Conservation (phyloP, 2,113 vertebrate genomes). For the Tursiops truncatus region DNA sequence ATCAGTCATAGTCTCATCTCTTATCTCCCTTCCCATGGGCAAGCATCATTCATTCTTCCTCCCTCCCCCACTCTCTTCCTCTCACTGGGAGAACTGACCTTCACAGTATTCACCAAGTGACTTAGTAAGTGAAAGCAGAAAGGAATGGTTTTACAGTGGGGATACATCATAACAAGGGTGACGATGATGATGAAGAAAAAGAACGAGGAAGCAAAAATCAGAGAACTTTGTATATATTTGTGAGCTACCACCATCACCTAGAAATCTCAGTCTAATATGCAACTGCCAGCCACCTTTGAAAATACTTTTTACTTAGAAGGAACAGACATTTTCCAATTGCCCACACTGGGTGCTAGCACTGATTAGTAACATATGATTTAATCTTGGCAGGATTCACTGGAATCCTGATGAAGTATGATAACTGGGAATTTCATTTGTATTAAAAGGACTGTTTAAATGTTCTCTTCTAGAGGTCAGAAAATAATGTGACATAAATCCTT, state of each 20-base stretch:
- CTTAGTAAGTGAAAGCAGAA: not conserved
- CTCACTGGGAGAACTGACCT: not conserved
- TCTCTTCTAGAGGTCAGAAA: not conserved
- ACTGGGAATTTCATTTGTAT: constrained; percentile 2
- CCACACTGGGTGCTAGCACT: not conserved
- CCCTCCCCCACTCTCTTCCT: not conserved
- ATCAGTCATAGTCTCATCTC: too few species aligned
- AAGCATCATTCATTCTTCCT: not conserved
- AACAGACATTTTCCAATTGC: not conserved
- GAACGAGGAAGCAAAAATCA: not conserved
- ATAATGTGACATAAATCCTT: not conserved
- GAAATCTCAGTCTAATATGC: not conserved
- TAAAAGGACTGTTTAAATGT: not conserved
- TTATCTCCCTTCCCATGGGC: not conserved
- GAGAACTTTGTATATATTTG: not conserved
- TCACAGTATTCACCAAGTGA: not conserved
- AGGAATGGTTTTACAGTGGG: not conserved
- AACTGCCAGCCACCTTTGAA: not conserved
- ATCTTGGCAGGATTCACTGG: not conserved
- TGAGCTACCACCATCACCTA: not conserved
- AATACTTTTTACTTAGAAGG: not conserved
- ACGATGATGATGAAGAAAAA: not conserved
- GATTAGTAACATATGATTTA: not conserved
- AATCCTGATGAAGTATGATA: not conserved
- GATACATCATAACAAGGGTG: not conserved